Base-by-base conservation (phyloP, 2,113 vertebrate genomes). In the Lasiurus cinereus region DNA sequence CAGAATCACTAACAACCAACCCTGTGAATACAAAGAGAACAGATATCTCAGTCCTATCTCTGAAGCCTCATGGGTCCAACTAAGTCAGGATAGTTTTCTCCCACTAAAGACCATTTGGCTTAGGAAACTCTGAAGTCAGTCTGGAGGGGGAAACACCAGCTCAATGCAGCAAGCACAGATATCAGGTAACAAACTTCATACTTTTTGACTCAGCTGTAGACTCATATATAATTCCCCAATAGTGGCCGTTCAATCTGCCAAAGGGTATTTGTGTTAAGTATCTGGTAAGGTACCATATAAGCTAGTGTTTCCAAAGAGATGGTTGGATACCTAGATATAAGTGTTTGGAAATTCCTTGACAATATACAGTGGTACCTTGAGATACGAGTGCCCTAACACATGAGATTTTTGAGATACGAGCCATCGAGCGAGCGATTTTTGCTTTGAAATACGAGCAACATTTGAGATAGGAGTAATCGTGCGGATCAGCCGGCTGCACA, bases 1-100 rank as follows among this genome's bases (percentile, higher is more conserved):
- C 73, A 89, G 67, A 94, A 84, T 91, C 46, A 94, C 24, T 52
- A 90, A 78, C 14, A 93, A 77, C 62, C 48, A 76, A 80, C 39
- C 50, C 13, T 91, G 83, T 21, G 46, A 19, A 56, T 77, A 89
- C 56, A 89, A 31, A n/a, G 33, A 50, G 24, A 73, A 73, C 59
- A 78, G 8, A 19, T 39, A 46, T 73, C 69, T 78, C 67, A 82
- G 46, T 82, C 24, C 50, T 87, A 11, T 82, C 62, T 77, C 73
- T 93, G 11, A 88, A 92, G 16, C 48, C 50, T 62, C 39, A 39
- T 39, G 39, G 72, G 21, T 19, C 19, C 36, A 77, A 50, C 39
- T 72, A 92, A 7, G 54, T 54, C 62, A 79, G 74, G 62, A 83
- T 3, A 64, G 43, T 43, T 94, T 93, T 54, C 59, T 93, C 54